Conservation (phyloP, 2,888 invertebrate species). For the Pristionchus fissidentatus region DNA sequence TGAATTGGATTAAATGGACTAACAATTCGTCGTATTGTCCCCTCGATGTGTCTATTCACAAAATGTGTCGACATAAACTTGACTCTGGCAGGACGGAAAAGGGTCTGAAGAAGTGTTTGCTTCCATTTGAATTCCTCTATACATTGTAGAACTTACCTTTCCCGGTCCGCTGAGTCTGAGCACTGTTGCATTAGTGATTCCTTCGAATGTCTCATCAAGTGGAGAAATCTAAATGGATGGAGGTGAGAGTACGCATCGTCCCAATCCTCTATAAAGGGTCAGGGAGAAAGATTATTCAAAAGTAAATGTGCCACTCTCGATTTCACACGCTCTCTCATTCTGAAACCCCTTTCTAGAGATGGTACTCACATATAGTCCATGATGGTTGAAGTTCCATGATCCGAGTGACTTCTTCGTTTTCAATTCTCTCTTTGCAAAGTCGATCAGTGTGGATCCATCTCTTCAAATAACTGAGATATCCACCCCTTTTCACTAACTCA, state of each 20-base stretch:
- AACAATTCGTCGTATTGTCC: too few species aligned
- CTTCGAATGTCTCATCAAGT: background rate
- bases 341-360: background rate
- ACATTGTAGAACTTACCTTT: background rate
- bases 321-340: too few species aligned
- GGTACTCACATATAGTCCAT: constrained; percentile 1
- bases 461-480: too few species aligned
- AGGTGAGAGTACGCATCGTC: background rate
- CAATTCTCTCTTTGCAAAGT: background rate
- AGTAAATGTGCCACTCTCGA: too few species aligned
- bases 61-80: constrained; percentile 12
- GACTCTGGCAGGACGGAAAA: background rate
- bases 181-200: background rate
- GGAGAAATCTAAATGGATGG: background rate
- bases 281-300: too few species aligned
- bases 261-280: too few species aligned
- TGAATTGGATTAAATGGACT: too few species aligned
- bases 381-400: constrained; percentile 30
- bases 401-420: background rate
- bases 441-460: background rate
- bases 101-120: too few species aligned
- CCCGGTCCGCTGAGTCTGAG: background rate
- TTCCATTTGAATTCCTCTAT: background rate
- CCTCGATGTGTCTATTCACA: background rate
- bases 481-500: too few species aligned